phyloP scores from a whole-genome alignment of 1,140 invertebrate genomes.

The Berghia stephanieae region DNA sequence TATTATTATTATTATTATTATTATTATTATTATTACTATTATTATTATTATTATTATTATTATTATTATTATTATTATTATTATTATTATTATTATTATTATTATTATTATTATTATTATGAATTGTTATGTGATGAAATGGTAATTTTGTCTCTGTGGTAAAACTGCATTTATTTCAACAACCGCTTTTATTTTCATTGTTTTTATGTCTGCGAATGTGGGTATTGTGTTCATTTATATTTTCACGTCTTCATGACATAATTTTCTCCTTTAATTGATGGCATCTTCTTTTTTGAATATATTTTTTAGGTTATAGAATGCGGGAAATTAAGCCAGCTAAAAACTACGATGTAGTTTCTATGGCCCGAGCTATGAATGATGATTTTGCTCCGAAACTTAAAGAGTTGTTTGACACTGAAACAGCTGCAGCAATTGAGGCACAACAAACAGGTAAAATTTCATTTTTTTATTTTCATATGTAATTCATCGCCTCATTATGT shows the following conservation, averaged over 20 bases:
- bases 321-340: conserved; percentile 63
- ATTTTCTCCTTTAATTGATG: not conserved
- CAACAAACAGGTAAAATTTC: conserved; percentile 58
- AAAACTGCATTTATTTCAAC: not conserved
- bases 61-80: not conserved
- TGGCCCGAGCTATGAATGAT: conserved; percentile 67
- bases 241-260: not conserved
- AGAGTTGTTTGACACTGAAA: conserved; percentile 65
- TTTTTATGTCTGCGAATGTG: not conserved
- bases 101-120: not conserved
- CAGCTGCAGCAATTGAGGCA: conserved; percentile 63
- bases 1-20: not conserved
- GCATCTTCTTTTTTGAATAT: not conserved
- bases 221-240: not conserved
- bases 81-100: conserved; percentile 1
- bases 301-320: conserved; percentile 60
- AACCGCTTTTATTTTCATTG: not conserved
- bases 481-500: too few species aligned
- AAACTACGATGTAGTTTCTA: conserved; percentile 66
- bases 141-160: not conserved
- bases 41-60: not conserved
- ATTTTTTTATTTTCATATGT: not conserved
- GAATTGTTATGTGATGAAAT: not conserved
- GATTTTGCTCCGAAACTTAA: conserved; percentile 66
- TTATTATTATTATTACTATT: not conserved